Conservation (phyloP, 2,888 invertebrate genomes). For the Lasioglossum oenotherae region DNA sequence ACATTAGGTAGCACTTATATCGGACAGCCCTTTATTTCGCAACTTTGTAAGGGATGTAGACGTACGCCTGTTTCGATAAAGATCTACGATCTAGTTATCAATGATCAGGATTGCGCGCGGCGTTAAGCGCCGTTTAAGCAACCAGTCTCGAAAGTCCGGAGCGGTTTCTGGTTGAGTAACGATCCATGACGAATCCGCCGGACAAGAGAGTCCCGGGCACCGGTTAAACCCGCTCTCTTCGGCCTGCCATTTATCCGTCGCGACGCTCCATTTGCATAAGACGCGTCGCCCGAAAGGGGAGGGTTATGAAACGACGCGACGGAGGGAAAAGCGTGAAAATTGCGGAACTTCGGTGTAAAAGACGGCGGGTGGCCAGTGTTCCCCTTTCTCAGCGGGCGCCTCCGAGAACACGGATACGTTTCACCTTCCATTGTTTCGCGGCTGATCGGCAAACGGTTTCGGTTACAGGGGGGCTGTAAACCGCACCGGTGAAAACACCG, state of each 20-base stretch:
- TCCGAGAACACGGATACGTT: slow-evolving; percentile 42
- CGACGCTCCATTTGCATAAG: slow-evolving; percentile 65
- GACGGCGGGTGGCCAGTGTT: slow-evolving; percentile 58
- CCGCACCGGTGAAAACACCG: slow-evolving; percentile 44
- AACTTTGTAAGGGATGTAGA: too few species aligned
- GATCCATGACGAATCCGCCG: slow-evolving; percentile 74
- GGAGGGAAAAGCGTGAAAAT: slow-evolving; percentile 72
- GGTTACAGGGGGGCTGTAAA: slow-evolving; percentile 40
- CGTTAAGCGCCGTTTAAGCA: slow-evolving; percentile 56
- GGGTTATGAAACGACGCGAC: background rate
- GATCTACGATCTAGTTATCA: slow-evolving; percentile 47
- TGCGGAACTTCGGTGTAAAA: slow-evolving; percentile 67
- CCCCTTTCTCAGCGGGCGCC: slow-evolving; percentile 47
- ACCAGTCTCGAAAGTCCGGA: slow-evolving; percentile 39
- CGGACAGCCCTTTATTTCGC: background rate
- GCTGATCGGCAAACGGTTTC: slow-evolving; percentile 49
- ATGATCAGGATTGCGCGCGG: slow-evolving; percentile 46
- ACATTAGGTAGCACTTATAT: too few species aligned
- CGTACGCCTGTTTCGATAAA: background rate
- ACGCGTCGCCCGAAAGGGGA: slow-evolving; percentile 34
- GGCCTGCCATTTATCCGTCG: slow-evolving; percentile 50
- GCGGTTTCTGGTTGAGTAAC: slow-evolving; percentile 66
- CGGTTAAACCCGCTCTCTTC: slow-evolving; percentile 32
- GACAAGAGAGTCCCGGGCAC: slow-evolving; percentile 51
- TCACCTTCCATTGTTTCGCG: slow-evolving; percentile 63